Evolutionary conservation across 2,113 vertebrate species (phyloP).

Genomic region (Prionailurus viverrinus): DNA sequence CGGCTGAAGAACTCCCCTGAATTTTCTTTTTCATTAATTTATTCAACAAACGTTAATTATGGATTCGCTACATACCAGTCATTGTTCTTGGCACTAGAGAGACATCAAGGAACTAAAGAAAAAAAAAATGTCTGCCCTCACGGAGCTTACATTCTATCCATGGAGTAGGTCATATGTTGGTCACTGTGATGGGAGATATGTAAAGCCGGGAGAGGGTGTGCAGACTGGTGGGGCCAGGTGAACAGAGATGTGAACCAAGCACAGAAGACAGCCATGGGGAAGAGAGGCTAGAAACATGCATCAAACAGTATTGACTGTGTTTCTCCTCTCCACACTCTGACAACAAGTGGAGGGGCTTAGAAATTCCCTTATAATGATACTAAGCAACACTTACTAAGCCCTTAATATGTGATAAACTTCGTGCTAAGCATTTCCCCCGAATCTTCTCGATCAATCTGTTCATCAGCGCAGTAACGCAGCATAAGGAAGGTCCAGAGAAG

Average conservation of each 20-base stretch:
- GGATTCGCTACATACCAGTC: neutral
- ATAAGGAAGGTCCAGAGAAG: neutral
- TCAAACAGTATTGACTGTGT: neutral
- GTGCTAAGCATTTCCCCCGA: neutral
- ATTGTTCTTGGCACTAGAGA: neutral
- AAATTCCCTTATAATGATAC: neutral
- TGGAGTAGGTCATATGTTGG: rapidly evolving
- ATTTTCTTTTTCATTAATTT: neutral
- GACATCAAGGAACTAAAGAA: neutral
- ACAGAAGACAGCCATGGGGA: neutral
- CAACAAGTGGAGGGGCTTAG: neutral
- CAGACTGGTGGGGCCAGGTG: neutral
- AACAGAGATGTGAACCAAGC: neutral
- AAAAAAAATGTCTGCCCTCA: neutral
- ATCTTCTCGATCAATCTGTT: neutral
- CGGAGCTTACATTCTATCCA: neutral
- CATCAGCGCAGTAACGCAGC: neutral
- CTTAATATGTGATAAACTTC: neutral
- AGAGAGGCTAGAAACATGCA: neutral
- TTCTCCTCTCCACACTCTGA: neutral
- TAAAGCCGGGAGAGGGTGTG: neutral
- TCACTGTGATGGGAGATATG: neutral
- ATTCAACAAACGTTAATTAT: neutral
- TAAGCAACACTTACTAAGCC: neutral
- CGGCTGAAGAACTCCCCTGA: neutral